A percentile compares a stretch with the other conserved stretches of the same genome.
These are phyloP conservation scores for Xerus inauris DNA, from an alignment of 2,113 vertebrate species.

Conservation along the genomic window DNA sequence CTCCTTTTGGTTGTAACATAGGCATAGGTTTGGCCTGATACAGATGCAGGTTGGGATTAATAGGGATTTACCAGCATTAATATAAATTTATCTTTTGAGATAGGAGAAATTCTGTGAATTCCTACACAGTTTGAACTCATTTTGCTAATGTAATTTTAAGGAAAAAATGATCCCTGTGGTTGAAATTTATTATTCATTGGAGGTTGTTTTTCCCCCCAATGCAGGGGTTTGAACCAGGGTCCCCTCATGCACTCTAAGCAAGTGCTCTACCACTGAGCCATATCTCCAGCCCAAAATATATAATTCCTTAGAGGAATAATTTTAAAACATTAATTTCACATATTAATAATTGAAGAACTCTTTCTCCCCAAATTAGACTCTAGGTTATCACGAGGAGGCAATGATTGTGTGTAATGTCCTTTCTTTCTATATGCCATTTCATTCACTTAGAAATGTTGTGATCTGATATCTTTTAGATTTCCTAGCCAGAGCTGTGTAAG, in stretches of 20 bases:
- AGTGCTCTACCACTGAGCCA: too few relatives aligned
- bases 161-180: not conserved
- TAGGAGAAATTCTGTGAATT: not conserved
- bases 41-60: not conserved
- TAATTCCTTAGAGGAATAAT: not conserved
- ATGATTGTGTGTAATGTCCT: not conserved
- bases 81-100: not conserved
- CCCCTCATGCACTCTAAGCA: too few relatives aligned
- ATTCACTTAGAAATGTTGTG: not conserved
- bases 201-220: not conserved
- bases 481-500: not conserved
- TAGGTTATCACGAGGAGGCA: not conserved
- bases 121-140: not conserved
- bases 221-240: too few relatives aligned
- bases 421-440: constrained; percentile 11
- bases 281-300: not conserved
- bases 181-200: not conserved
- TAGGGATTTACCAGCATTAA: not conserved
- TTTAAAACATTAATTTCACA: not conserved
- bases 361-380: not conserved
- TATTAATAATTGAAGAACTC: not conserved
- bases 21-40: not conserved
- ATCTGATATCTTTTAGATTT: constrained; percentile 1
- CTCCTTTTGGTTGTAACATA: not conserved
- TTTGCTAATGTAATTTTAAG: not conserved